These are phyloP conservation scores for Metopolophium dirhodum DNA, from an alignment of 1,140 invertebrate species.

Conservation along the genomic window DNA sequence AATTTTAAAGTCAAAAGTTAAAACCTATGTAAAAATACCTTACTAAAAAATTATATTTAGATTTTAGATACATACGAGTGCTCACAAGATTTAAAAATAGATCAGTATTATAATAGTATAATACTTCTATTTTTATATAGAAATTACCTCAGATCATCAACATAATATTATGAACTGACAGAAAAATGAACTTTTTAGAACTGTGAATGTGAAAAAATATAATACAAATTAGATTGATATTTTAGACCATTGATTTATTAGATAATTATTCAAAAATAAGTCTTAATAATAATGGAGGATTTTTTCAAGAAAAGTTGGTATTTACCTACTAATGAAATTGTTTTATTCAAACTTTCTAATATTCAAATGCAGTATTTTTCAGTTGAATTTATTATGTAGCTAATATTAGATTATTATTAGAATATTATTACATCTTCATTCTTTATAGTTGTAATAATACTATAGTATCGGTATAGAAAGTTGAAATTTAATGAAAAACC, in stretches of 20 bases:
- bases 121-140: neutral
- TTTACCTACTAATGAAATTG: too few species aligned
- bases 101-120: neutral
- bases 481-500: too few species aligned
- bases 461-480: too few species aligned
- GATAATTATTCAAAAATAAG: neutral
- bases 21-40: neutral
- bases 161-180: neutral
- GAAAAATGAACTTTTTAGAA: neutral
- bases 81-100: neutral
- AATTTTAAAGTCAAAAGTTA: neutral
- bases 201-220: neutral
- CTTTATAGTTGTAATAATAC: too few species aligned
- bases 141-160: neutral
- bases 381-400: too few species aligned
- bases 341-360: too few species aligned
- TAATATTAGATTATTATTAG: too few species aligned
- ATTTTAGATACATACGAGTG: neutral
- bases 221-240: neutral
- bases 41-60: slow-evolving; percentile 4
- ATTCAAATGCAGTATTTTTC: neutral
- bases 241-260: neutral
- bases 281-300: neutral
- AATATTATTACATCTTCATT: too few species aligned
- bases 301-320: neutral